Percentiles rank a stretch among this genome's conserved stretches.
Conservation (phyloP, 2,113 vertebrate genomes). For the Brachionichthys hirsutus region DNA sequence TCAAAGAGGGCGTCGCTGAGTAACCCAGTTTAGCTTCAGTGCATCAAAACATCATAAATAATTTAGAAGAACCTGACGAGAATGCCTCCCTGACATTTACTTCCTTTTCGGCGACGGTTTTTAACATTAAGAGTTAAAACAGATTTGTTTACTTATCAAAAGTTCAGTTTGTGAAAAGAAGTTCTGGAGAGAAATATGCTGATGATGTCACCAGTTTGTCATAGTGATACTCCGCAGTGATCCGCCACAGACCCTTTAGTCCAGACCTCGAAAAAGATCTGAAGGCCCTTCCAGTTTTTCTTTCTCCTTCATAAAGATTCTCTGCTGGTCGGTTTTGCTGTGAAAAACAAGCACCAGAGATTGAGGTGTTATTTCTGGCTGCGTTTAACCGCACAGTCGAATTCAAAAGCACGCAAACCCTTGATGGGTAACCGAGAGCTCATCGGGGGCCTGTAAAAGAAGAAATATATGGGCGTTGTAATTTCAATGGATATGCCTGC, state of each 20-base stretch:
- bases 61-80: background rate
- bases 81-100: background rate
- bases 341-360: background rate
- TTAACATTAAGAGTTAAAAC: background rate
- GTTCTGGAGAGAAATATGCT: no score
- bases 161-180: no score
- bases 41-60: conserved; percentile 21
- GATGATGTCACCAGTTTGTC: no score
- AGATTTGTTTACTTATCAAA: no score
- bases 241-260: no score
- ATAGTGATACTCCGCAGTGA: no score
- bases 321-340: background rate
- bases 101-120: background rate
- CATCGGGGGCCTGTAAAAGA: conserved; percentile 3
- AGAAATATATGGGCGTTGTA: conserved; percentile 10
- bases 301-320: background rate
- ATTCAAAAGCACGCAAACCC: conserved; percentile 5
- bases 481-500: conserved; percentile 3
- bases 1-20: background rate
- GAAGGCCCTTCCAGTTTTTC: conserved; percentile 9
- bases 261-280: background rate
- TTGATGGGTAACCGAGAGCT: conserved; percentile 12
- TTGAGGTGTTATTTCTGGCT: background rate
- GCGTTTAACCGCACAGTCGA: conserved; percentile 4
- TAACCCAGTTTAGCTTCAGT: background rate